Evolutionary conservation across 1,140 invertebrate species (phyloP), one percentile per base, ranked within the genome.

Genomic region (Teleopsis dalmanni): DNA sequence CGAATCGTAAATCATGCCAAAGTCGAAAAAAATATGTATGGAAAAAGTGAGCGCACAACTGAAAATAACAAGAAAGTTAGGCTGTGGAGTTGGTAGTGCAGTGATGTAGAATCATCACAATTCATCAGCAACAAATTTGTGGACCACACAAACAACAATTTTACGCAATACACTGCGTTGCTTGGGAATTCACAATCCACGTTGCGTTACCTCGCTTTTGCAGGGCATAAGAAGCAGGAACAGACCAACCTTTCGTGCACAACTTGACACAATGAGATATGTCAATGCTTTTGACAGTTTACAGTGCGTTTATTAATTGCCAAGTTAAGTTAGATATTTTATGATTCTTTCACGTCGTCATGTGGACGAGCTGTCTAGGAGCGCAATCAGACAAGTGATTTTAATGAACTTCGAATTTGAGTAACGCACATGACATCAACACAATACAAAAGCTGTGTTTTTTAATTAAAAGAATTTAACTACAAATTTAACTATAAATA

Each of bases 271-370:
- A 29, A 34, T 33, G 22, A 34, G 29, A 46, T 8, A 33, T 46
- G 44, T 46, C 44, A 46, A 46, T 34, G 44, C 27, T 46, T 46
- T 46, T 46, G 44, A 46, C 44, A 46, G 44, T 46, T 46, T 26
- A 19, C 23, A 46, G 13, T 33, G 16, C 26, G 21, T 35, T 46
- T 35, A 46, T 46, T 46, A 46, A 46, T 46, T 46, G 44, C 44
- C 44, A 46, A 31, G 29, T 46, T 46, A 46, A 35, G 43, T 46
- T 35, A 4, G 19, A 46, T 18, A 46, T 19, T 46, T 46, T 46
- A 35, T 46, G 44, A 8, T n/a, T n/a, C n/a, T n/a, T n/a, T n/a
- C n/a, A n/a, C n/a, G n/a, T n/a, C n/a, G n/a, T n/a, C n/a, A n/a
- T n/a, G n/a, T n/a, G n/a, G n/a, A n/a, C n/a, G n/a, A n/a, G n/a